Evolutionary conservation across 2,797 vertebrate species (phyloP), one percentile per base, ranked within the genome.

Genomic region (Prunella strophiata): DNA sequence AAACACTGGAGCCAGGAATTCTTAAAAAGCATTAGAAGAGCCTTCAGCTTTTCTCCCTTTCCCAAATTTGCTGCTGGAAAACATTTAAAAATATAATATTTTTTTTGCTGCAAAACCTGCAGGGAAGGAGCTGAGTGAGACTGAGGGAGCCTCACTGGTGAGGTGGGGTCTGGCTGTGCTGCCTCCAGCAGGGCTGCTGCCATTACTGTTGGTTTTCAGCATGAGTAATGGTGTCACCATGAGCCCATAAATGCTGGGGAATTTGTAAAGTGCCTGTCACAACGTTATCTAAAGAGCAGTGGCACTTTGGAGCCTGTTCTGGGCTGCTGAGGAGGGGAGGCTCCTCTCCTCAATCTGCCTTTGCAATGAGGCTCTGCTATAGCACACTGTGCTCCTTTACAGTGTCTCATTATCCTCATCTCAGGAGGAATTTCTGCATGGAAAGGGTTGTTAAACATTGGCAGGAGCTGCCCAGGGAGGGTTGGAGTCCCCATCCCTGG

Each of bases 221-320:
- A 19, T 59, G 71, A 95, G 25, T 71, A 63, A 89, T 76, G 58
- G 80, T 91, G 80, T 61, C 85, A 59, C 34, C 23, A 5, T 23
- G 63, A 47, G 85, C 77, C 70, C 80, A 78, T 86, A 91, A 93
- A 91, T 91, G 30, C 86, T 2, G 30, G 57, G 63, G 30, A 7
- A 67, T 95, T 94, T 93, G 77, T 86, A 61, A 82, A 95, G 74
- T 85, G 77, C 85, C 91, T 87, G 80, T 82, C 90, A 76, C 63
- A 62, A 1, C 6, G 5, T 87, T 94, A 90, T 84, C 92, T 89
- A 59, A 78, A 81, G 12, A 84, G 80, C 77, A 59, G 42, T 38
- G 62, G 71, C 63, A 74, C n/a, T 29, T 7, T 77, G 59, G 81
- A 71, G 85, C 51, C 23, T 0, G 4, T 67, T 77, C 82, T 8